Evolutionary conservation across 2,888 invertebrate species (phyloP).

Genomic region (Mesochorus sp.): DNA sequence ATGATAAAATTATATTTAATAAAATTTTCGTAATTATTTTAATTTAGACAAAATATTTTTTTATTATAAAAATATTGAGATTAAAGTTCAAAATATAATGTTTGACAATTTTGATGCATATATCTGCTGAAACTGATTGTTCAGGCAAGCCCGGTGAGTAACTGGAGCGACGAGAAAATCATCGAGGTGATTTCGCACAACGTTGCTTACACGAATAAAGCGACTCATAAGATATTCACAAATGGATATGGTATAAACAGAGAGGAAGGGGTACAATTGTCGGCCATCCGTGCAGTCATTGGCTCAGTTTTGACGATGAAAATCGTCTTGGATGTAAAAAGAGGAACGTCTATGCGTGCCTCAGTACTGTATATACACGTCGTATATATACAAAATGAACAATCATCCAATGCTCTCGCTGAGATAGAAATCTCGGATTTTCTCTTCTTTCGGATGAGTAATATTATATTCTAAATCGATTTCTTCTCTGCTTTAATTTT

Average conservation of each 20-base stretch:
- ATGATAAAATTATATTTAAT: no score
- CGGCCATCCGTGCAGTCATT: not conserved
- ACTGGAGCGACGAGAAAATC: conserved; percentile 59
- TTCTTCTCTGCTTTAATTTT: conserved; percentile 27
- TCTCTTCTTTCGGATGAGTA: conserved; percentile 49
- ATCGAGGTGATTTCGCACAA: conserved; percentile 28
- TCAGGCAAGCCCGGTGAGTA: conserved; percentile 57
- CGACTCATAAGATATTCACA: conserved; percentile 9
- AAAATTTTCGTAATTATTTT: no score
- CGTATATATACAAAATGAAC: conserved; percentile 43
- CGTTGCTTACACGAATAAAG: conserved; percentile 28
- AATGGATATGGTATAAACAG: conserved; percentile 12
- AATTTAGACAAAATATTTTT: no score
- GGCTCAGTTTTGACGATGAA: not conserved
- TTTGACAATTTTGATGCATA: no score
- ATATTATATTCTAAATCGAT: conserved; percentile 37
- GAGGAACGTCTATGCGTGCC: not conserved
- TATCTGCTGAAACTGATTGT: conserved; percentile 34
- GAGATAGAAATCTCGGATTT: conserved; percentile 57
- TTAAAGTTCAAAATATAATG: no score
- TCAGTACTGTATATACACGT: not conserved
- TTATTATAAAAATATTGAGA: no score
- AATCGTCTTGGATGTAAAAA: not conserved
- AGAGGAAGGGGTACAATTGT: not conserved
- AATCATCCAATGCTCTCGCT: conserved; percentile 59